phyloP scores from a whole-genome alignment of 2,888 invertebrate species.

The Hirtodrosophila trivittata region DNA sequence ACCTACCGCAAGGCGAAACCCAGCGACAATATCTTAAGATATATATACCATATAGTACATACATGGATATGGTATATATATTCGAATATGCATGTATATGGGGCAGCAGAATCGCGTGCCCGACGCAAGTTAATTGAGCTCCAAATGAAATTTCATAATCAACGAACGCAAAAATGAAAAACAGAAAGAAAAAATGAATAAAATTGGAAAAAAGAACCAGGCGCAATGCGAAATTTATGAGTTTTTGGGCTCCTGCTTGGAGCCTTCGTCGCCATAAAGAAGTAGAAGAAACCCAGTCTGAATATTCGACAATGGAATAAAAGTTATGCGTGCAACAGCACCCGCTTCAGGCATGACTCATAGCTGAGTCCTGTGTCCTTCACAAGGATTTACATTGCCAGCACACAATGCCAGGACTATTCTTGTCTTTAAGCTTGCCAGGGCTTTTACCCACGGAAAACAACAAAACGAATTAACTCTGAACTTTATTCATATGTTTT shows the following conservation, averaged over 20 bases:
- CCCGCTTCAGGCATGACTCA: constrained; percentile 41
- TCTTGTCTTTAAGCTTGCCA: constrained; percentile 17
- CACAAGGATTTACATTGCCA: constrained; percentile 40
- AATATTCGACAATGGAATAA: constrained; percentile 19
- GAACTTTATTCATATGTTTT: constrained; percentile 45
- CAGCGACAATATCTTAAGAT: constrained; percentile 16
- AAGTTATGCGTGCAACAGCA: constrained; percentile 39
- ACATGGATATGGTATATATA: constrained; percentile 1
- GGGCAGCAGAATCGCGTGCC: constrained; percentile 68
- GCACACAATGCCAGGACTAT: constrained; percentile 6
- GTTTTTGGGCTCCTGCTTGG: constrained; percentile 45
- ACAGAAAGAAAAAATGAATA: constrained; percentile 7
- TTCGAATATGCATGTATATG: constrained; percentile 48
- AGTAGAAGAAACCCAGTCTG: neutral
- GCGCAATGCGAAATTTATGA: constrained; percentile 46
- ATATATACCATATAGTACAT: constrained; percentile 13
- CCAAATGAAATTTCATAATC: constrained; percentile 74
- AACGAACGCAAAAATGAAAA: constrained; percentile 43
- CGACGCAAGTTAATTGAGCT: constrained; percentile 68
- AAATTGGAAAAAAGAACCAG: constrained; percentile 7
- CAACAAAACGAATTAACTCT: constrained; percentile 50
- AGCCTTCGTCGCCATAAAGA: constrained; percentile 44
- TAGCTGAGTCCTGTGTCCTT: constrained; percentile 42
- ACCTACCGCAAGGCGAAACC: constrained; percentile 48
- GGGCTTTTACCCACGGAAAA: neutral